Evolutionary conservation across 2,797 vertebrate genomes (phyloP).

Genomic region (Catamblyrhynchus diadema): DNA sequence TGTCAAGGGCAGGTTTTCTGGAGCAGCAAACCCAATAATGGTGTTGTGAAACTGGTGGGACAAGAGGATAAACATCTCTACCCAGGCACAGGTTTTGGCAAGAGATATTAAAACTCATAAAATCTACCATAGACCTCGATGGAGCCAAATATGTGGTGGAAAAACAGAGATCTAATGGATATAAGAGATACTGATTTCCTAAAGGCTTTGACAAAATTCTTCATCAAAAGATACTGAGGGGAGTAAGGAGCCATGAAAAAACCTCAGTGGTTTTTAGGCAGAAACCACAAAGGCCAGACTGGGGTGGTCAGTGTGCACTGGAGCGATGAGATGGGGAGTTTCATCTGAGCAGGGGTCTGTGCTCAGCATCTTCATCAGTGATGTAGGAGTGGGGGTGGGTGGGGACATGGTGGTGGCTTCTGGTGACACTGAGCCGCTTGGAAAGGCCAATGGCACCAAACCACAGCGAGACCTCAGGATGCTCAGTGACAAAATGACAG

Average conservation of each 20-base stretch:
- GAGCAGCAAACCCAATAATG: neutral
- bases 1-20: neutral
- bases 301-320: neutral
- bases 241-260: neutral
- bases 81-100: neutral
- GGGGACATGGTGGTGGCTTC: neutral
- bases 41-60: neutral
- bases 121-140: neutral
- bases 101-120: neutral
- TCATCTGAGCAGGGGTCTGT: neutral
- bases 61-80: neutral
- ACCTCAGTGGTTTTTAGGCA: neutral
- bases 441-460: neutral
- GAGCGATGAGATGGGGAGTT: neutral
- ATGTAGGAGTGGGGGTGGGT: neutral
- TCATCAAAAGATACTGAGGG: neutral
- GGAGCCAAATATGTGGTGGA: neutral
- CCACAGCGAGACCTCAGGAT: rapidly evolving
- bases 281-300: neutral
- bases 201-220: neutral
- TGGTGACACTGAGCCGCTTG: neutral
- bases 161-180: neutral
- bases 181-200: neutral
- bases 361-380: neutral
- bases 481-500: neutral